Percentiles rank a stretch among this genome's conserved stretches.
phyloP scores from a whole-genome alignment of 1,140 invertebrate species.

The Aphelinus certus region DNA sequence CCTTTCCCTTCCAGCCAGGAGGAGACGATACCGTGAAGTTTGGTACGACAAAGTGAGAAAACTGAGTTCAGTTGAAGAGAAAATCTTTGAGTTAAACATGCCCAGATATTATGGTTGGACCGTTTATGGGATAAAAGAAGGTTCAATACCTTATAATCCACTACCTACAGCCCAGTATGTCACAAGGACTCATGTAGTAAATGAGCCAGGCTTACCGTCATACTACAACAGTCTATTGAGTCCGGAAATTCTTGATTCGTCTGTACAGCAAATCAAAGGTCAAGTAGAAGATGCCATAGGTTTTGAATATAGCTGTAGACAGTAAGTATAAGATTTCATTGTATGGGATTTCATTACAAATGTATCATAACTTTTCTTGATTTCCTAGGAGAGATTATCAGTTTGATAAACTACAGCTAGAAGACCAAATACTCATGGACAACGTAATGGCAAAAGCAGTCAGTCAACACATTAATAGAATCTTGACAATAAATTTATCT shows the following conservation, averaged over 20 bases:
- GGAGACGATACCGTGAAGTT: slow-evolving; percentile 58
- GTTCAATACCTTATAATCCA: slow-evolving; percentile 72
- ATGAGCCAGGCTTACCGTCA: slow-evolving; percentile 66
- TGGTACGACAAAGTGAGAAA: slow-evolving; percentile 71
- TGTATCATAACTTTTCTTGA: slow-evolving; percentile 14
- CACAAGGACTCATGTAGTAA: slow-evolving; percentile 75
- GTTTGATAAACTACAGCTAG: slow-evolving; percentile 53
- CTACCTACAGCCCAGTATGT: slow-evolving; percentile 74
- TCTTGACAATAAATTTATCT: slow-evolving; percentile 69
- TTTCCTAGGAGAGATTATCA: slow-evolving; percentile 45
- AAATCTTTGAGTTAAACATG: slow-evolving; percentile 82
- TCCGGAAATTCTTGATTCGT: slow-evolving; percentile 56
- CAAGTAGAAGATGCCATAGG: slow-evolving; percentile 70
- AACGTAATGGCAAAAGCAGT: slow-evolving; percentile 63
- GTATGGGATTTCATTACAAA: not conserved
- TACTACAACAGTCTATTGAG: slow-evolving; percentile 64
- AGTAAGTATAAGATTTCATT: slow-evolving; percentile 59
- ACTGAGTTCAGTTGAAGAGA: slow-evolving; percentile 81
- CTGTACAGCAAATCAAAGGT: slow-evolving; percentile 65
- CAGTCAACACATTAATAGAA: slow-evolving; percentile 75
- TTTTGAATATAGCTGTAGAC: slow-evolving; percentile 68
- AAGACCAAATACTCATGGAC: slow-evolving; percentile 50
- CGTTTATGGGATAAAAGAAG: slow-evolving; percentile 70
- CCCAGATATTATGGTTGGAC: slow-evolving; percentile 82
- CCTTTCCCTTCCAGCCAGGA: slow-evolving; percentile 58